Evolutionary conservation across 2,113 vertebrate genomes (phyloP).

Genomic region (Aplodontia rufa): DNA sequence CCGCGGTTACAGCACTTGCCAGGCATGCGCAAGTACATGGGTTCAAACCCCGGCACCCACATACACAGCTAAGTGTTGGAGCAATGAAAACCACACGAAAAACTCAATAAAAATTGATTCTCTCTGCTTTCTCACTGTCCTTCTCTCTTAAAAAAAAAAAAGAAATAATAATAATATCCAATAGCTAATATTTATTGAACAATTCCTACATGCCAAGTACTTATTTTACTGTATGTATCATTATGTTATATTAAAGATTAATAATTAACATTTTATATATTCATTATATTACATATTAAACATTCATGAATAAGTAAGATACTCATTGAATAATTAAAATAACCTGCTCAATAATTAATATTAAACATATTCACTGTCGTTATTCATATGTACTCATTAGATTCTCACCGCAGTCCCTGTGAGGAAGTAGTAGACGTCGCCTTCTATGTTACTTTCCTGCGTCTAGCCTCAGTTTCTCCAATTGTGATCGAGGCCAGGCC

Average conservation of each 20-base stretch:
- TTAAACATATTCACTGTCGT: neutral
- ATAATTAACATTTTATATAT: neutral
- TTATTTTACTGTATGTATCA: neutral
- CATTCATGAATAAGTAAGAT: neutral
- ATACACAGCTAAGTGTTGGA: no score
- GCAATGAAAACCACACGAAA: no score
- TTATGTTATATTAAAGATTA: conserved; percentile 24
- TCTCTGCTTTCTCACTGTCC: no score
- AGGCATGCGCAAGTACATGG: no score
- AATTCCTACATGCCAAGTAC: neutral
- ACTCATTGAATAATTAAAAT: conserved; percentile 19
- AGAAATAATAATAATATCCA: neutral
- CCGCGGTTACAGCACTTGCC: no score
- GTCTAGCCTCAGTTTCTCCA: neutral
- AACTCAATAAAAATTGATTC: no score
- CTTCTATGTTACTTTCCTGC: neutral
- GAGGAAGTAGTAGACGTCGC: neutral
- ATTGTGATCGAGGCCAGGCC: neutral
- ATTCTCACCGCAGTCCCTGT: neutral
- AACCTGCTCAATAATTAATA: neutral
- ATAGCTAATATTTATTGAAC: neutral
- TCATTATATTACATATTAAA: neutral
- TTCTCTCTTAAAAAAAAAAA: no score
- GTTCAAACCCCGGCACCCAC: no score
- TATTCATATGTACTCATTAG: neutral